Evolutionary conservation across 2,888 invertebrate genomes (phyloP).

Genomic region (Hirtodrosophila histrioides): DNA sequence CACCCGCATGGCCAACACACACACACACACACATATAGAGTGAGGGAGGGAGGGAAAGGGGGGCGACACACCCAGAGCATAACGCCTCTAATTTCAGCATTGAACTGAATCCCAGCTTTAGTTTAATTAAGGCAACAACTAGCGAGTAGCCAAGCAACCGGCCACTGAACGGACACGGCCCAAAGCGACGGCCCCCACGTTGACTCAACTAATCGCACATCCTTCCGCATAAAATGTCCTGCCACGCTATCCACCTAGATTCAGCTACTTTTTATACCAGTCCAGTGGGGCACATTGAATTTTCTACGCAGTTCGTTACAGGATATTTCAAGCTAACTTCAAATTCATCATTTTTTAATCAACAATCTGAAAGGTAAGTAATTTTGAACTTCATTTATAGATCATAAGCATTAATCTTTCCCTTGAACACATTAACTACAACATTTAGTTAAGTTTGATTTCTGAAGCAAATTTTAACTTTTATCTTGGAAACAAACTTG

Average conservation of each 20-base stretch:
- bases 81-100: conserved; percentile 78
- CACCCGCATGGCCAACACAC: conserved; percentile 52
- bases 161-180: conserved; percentile 57
- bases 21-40: conserved; percentile 27
- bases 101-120: conserved; percentile 77
- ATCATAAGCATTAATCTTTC: no score
- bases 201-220: conserved; percentile 79
- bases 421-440: no score
- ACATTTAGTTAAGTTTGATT: no score
- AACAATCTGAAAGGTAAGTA: no score
- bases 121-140: conserved; percentile 79
- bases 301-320: neutral
- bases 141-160: conserved; percentile 60
- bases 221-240: conserved; percentile 73
- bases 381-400: no score
- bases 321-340: neutral
- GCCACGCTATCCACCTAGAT: conserved; percentile 6
- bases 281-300: neutral
- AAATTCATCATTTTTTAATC: no score
- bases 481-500: no score
- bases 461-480: no score
- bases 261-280: conserved; percentile 1
- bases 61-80: conserved; percentile 45
- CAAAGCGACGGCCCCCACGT: conserved; percentile 49
- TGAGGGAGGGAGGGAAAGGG: neutral